Percentiles rank a stretch among this genome's conserved stretches.
These are phyloP conservation scores for Pantherophis alleghaniensis DNA, from an alignment of 2,797 vertebrate genomes.

Conservation along the genomic window DNA sequence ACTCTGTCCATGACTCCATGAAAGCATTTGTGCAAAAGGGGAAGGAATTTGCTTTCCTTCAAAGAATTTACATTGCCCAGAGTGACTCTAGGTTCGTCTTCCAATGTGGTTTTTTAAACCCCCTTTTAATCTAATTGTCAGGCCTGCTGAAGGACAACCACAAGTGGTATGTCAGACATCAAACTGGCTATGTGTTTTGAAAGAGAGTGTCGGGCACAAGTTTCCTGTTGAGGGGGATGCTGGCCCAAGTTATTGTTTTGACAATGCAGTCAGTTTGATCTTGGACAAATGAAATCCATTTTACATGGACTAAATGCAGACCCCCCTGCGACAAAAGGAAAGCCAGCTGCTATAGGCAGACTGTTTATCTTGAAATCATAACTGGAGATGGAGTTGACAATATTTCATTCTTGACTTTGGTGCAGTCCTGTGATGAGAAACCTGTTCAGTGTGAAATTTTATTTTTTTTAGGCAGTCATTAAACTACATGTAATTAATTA, in stretches of 20 bases:
- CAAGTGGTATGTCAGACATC: conserved; percentile 7
- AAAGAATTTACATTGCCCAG: conserved; percentile 16
- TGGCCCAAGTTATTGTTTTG: conserved; percentile 17
- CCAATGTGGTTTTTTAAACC: conserved; percentile 23
- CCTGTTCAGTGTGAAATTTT: neutral
- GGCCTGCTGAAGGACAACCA: conserved; percentile 15
- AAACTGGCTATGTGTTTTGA: conserved; percentile 1
- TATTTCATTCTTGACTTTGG: conserved; percentile 14
- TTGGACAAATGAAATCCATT: conserved; percentile 29
- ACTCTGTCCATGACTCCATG: neutral
- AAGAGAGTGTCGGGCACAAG: neutral
- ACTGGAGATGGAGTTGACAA: neutral
- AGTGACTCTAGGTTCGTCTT: conserved; percentile 26
- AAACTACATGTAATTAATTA: neutral
- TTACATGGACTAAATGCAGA: conserved; percentile 10
- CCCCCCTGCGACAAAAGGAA: conserved; percentile 1
- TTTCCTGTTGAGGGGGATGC: conserved; percentile 19
- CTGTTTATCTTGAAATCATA: conserved; percentile 41
- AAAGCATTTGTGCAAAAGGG: neutral
- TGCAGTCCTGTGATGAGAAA: neutral
- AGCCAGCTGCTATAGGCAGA: conserved; percentile 19
- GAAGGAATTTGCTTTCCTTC: conserved; percentile 23
- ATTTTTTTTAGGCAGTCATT: neutral
- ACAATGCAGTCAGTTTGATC: conserved; percentile 19
- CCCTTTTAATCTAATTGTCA: conserved; percentile 13